Base-by-base conservation (phyloP, 2,113 vertebrate species). In the Eubucco bourcierii region DNA sequence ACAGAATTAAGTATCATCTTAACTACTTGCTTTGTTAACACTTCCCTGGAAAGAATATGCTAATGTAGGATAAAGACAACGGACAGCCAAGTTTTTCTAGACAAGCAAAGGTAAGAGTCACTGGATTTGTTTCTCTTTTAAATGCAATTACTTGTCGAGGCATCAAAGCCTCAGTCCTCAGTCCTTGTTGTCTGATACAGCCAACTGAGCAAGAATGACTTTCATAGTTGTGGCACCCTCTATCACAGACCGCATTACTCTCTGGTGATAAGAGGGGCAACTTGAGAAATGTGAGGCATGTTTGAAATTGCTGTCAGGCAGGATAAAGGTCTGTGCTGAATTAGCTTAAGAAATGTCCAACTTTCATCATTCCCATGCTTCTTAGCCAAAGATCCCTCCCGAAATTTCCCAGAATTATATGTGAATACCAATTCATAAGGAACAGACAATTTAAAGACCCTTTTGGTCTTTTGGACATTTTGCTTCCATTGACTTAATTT, bases 201-300 rank as follows among this genome's bases (percentile, higher is more conserved):
- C 85, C 53, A 85, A 90, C 23, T 15, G 55, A 80, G 67, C 68
- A 72, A 80, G 94, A 95, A 93, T 81, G 66, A 88, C 84, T 92
- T 94, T 97, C 97, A 97, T 97, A 95, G 64, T 11, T 79, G 16
- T 96, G 93, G 95, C 95, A 82, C 91, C 59, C 84, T 82, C 85
- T 93, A 85, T 96, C 91, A 89, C 15, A 93, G 86, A 66, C 72
- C 25, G 63, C 52, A 52, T 79, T 91, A 71, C 75, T 55, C 80
- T 52, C 8, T 11, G 16, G 56, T 63, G 97, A 98, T 97, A 98
- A 97, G 70, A 82, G 60, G 94, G 59, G 44, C 29, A 81, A 77
- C 61, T 59, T 73, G 39, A 90, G 90, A 94, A 95, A 90, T 68
- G 86, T 59, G 81, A 91, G 2, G 15, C 31, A 13, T 85, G 41